These are phyloP conservation scores for Brachirus orientalis DNA, from an alignment of 2,113 vertebrate genomes.

Conservation along the genomic window DNA sequence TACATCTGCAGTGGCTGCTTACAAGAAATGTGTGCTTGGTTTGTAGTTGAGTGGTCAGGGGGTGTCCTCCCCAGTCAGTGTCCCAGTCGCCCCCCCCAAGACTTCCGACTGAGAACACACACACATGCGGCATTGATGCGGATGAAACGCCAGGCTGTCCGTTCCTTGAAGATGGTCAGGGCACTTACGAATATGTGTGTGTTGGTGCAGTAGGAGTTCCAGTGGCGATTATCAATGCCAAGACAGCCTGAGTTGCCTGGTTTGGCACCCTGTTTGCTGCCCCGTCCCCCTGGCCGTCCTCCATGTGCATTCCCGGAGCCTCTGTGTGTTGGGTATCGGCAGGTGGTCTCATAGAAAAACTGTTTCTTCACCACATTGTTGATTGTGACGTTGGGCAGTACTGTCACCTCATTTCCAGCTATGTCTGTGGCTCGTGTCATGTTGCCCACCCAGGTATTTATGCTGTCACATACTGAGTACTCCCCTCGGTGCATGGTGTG, in stretches of 20 bases:
- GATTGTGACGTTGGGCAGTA: constrained; percentile 91
- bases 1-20: constrained; percentile 74
- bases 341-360: constrained; percentile 97
- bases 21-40: constrained; percentile 60
- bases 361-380: constrained; percentile 94
- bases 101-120: constrained; percentile 95
- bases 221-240: constrained; percentile 94
- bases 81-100: constrained; percentile 82
- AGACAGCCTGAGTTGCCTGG: constrained; percentile 86
- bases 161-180: constrained; percentile 89
- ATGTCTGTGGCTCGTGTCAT: constrained; percentile 95
- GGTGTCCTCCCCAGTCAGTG: constrained; percentile 76
- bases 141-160: constrained; percentile 94
- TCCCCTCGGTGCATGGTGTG: constrained; percentile 91
- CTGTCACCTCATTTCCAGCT: constrained; percentile 92
- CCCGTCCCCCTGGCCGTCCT: constrained; percentile 48
- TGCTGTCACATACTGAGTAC: constrained; percentile 96
- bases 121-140: constrained; percentile 96
- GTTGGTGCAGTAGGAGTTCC: constrained; percentile 99
- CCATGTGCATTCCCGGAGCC: constrained; percentile 71
- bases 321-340: constrained; percentile 85
- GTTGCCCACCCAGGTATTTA: constrained; percentile 93
- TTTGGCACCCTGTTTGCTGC: constrained; percentile 60
- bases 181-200: constrained; percentile 96
- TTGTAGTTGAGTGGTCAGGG: constrained; percentile 53